phyloP scores from a whole-genome alignment of 30 jellyfish, hydroid and myxozoan species.

The Cassiopea xamachana region DNA sequence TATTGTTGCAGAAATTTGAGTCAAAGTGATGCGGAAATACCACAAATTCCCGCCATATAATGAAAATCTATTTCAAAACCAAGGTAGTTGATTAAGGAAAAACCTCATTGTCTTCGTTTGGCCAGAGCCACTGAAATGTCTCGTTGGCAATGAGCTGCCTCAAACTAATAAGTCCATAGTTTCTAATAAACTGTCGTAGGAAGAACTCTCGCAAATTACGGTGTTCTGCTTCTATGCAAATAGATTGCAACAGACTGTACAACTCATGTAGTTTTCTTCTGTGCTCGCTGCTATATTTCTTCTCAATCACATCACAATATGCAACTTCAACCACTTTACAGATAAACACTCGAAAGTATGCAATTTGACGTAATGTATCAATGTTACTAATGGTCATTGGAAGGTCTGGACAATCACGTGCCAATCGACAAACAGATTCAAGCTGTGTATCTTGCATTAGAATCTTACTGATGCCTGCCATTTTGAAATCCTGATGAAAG shows the following conservation, averaged over 20 bases:
- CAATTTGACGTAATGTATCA: neutral
- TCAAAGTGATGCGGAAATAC: no score
- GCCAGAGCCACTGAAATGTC: conserved; percentile 46
- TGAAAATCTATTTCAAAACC: no score
- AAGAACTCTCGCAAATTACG: conserved; percentile 11
- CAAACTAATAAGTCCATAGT: conserved; percentile 20
- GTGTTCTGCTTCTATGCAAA: neutral
- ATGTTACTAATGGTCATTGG: neutral
- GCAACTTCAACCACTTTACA: conserved; percentile 39
- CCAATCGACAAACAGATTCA: neutral
- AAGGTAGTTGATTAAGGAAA: neutral
- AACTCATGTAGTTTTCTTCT: conserved; percentile 1
- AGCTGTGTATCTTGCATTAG: neutral
- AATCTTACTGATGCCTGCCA: conserved; percentile 26
- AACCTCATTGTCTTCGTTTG: conserved; percentile 44
- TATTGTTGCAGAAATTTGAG: no score
- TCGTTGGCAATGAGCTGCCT: neutral
- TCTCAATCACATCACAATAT: conserved; percentile 27
- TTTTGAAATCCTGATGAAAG: conserved; percentile 19
- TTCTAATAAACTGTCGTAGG: conserved; percentile 44
- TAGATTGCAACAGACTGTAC: conserved; percentile 28
- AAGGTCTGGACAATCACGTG: neutral
- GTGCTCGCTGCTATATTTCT: neutral
- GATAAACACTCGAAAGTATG: conserved; percentile 14
- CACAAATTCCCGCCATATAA: no score